Base-by-base conservation (phyloP, 2,888 invertebrate genomes). In the Drosophila kokeensis region DNA sequence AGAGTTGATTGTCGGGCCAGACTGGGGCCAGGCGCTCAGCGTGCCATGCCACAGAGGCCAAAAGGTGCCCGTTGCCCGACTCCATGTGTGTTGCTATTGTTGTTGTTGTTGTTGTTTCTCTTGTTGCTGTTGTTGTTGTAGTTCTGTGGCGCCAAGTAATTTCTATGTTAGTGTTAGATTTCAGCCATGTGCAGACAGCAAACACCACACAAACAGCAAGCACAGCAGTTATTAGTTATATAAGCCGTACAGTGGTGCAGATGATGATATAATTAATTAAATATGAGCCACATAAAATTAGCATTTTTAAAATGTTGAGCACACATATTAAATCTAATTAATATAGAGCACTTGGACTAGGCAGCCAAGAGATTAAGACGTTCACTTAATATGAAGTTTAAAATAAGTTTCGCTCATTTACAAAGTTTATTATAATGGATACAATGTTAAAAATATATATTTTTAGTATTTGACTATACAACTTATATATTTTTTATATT, bases 1-100 rank as follows among this genome's bases (percentile, higher is more conserved):
- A 58, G 65, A 55, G 62, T 50, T 74, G 72, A 69, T 75, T 83
- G 76, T 73, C 66, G 82, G 85, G 78, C 71, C 76, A 87, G 84
- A 73, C 83, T 73, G 77, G 83, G 84, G 81, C 81, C 84, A 84
- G 85, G 87, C 86, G 86, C 88, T 81, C 86, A 83, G 86, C 86
- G 83, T 77, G 86, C 86, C 83, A 70, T 73, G 86, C 64, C 83
- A 74, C 48, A 77, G 86, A 85, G 84, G 88, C 88, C 84, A 85
- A 87, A 81, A 87, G 88, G 88, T 87, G 88, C 77, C 61, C 76
- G 67, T 79, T 76, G 79, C 76, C 57, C 69, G 64, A 48, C 64
- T 73, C 61, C 69, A 76, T 81, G 69, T 62, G 62, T 80, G 58
- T 36, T 36, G 48, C 15, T 52, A 52, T 62, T 50, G 38, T 57